Percentiles rank a stretch among this genome's conserved stretches.
Conservation (phyloP, 2,888 invertebrate genomes). For the Siphlonurus alternatus region DNA sequence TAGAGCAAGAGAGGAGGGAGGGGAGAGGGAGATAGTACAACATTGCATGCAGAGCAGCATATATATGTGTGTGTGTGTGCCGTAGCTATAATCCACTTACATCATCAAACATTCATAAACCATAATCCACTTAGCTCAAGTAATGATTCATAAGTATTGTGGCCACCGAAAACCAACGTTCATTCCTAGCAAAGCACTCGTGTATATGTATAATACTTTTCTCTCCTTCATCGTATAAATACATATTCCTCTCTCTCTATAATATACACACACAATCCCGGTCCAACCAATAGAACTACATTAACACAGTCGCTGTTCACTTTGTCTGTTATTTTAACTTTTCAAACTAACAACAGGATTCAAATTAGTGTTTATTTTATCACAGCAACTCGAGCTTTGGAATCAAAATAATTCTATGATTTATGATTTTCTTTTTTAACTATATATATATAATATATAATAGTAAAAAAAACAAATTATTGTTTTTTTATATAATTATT, state of each 20-base stretch:
- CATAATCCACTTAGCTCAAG: slow-evolving; percentile 15
- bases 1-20: not conserved
- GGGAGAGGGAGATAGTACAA: not conserved
- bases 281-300: not conserved
- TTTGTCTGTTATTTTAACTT: not conserved
- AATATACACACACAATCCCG: not conserved
- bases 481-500: not conserved
- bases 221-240: not conserved
- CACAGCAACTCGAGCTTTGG: not conserved
- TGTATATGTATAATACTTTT: not conserved
- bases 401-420: not conserved
- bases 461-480: no score
- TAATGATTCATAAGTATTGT: slow-evolving; percentile 1
- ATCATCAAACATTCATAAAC: slow-evolving; percentile 17
- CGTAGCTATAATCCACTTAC: slow-evolving; percentile 16
- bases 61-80: no score
- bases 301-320: not conserved
- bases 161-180: not conserved
- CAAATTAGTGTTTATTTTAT: not conserved
- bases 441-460: no score
- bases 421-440: not conserved
- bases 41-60: not conserved
- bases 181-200: not conserved
- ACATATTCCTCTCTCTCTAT: not conserved
- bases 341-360: not conserved